Evolutionary conservation across 2,113 vertebrate genomes (phyloP).

Genomic region (Harpagus bidentatus): DNA sequence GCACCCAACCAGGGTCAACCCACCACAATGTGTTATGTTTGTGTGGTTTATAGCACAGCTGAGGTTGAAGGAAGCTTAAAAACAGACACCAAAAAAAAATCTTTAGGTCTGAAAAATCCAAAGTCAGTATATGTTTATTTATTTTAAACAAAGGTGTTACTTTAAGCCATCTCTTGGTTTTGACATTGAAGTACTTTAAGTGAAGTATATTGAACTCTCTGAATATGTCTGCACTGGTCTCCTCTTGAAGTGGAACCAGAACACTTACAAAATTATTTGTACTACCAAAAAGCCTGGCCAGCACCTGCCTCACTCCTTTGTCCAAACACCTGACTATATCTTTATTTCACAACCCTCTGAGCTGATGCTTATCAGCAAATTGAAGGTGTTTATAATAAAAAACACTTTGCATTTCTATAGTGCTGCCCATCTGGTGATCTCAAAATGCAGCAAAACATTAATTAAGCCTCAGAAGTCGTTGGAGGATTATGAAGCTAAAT

Average conservation of each 20-base stretch:
- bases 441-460: conserved; percentile 18
- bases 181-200: background rate
- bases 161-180: background rate
- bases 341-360: background rate
- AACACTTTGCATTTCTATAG: background rate
- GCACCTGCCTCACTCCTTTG: background rate
- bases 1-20: too few relatives aligned
- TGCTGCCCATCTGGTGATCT: conserved; percentile 1
- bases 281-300: background rate
- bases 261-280: background rate
- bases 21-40: background rate
- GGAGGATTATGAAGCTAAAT: conserved; percentile 18
- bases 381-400: background rate
- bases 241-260: background rate
- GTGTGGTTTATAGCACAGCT: background rate
- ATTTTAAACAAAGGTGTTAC: background rate
- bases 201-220: background rate
- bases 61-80: background rate
- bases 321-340: background rate
- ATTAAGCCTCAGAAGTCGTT: background rate
- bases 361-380: background rate
- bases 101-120: background rate
- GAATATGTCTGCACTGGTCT: background rate
- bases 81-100: background rate
- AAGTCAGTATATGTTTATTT: background rate